Evolutionary conservation across 2,797 vertebrate genomes (phyloP), one percentile per base, ranked within the genome.

Genomic region (Paedocypris micromegethes): DNA sequence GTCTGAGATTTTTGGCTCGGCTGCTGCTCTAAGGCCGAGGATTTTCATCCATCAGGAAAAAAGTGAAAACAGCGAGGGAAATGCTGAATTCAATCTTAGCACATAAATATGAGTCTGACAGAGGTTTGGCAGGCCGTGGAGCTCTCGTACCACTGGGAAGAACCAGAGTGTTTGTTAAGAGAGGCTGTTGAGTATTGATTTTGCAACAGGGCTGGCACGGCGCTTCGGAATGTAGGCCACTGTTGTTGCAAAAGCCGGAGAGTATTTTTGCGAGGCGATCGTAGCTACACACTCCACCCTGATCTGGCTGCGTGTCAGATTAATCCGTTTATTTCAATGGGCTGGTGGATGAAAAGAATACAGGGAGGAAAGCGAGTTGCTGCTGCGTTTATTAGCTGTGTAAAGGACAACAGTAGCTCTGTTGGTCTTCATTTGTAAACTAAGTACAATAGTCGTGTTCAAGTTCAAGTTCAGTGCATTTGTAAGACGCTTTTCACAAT

Each of bases 121-220:
- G 45, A 74, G 66, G 78, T 78, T 85, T 86, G 84, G 81, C 80
- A 76, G 72, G 62, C 64, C 53, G 57, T 40, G 66, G 73, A 66
- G 71, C 43, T 73, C 61, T 72, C 52, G 41, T 68, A 73, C 79
- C 64, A 43, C 54, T 53, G 78, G 77, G 77, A 77, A 73, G 73
- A 72, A 74, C 70, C 70, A 50, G 8, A 62, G 62, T 80, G 77
- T 81, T 82, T 79, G 79, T 82, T 77, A 77, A 77, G 75, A 51
- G 54, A 61, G 73, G 78, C 74, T 75, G 75, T 79, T 74, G 70
- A 83, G 80, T 83, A 86, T 84, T 86, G 83, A 85, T 88, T 88
- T 85, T 83, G 80, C 72, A 82, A 86, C 56, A 58, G 62, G 64
- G 73, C 73, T 80, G 75, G 79, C 74, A 77, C 50, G 5, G 50